Conservation (phyloP, 1,140 invertebrate species). For the Pseudomyrmex sp. region DNA sequence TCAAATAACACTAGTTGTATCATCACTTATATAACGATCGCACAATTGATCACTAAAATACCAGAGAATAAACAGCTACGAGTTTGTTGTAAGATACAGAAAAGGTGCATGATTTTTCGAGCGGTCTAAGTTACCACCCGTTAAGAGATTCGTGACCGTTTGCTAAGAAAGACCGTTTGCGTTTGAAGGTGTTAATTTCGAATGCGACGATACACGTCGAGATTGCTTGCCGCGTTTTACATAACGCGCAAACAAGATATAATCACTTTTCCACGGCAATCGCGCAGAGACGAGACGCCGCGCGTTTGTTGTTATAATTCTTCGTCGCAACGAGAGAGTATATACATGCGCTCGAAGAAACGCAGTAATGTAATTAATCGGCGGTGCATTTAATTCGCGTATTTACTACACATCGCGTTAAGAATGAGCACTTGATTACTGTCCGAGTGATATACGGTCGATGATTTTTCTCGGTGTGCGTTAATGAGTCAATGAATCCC, state of each 20-base stretch:
- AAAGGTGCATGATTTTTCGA: background rate
- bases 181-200: conserved; percentile 24
- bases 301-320: conserved; percentile 66
- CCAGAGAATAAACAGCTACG: too few species aligned
- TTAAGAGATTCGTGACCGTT: too few species aligned
- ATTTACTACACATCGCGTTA: conserved; percentile 69
- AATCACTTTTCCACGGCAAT: conserved; percentile 54
- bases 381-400: conserved; percentile 71
- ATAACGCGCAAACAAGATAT: conserved; percentile 32
- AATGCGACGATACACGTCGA: conserved; percentile 7
- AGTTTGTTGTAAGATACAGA: background rate
- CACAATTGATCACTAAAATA: too few species aligned
- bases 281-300: conserved; percentile 1
- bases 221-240: conserved; percentile 7
- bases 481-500: conserved; percentile 75
- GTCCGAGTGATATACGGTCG: conserved; percentile 67
- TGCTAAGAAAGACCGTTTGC: background rate
- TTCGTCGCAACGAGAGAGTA: conserved; percentile 37
- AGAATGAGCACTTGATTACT: conserved; percentile 74
- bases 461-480: conserved; percentile 68
- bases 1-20: conserved; percentile 14
- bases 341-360: conserved; percentile 28
- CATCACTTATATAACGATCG: background rate
- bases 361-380: conserved; percentile 72
- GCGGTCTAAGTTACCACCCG: too few species aligned